Base-by-base conservation (phyloP, 2,888 invertebrate genomes). In the Tetropium fuscum region DNA sequence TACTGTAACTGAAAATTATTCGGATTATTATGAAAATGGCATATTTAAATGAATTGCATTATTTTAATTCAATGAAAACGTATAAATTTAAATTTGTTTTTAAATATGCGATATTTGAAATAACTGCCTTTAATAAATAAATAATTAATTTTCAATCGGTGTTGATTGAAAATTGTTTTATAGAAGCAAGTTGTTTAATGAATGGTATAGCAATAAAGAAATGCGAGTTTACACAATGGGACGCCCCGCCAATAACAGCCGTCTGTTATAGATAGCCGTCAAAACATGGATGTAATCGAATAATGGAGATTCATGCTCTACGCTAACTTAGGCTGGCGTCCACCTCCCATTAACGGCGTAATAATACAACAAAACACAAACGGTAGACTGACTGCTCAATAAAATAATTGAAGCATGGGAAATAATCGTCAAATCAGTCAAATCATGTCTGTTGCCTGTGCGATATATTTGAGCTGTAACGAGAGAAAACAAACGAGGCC, bases 361-460 rank as follows among this genome's bases (percentile, higher is more conserved):
- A 53, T 38, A 41, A 41, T 43, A 19, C 32, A 47, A 53, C 53
- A 58, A 47, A 53, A 53, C 53, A 45, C 41, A 40, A 38, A 53
- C 48, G 40, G 34, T 44, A 22, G 47, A 32, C 47, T 30, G 47
- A 32, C 47, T 32, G 53, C 40, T 56, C 56, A 48, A 60, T 56
- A 56, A 53, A 60, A 56, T 56, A 60, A 60, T 53, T 48, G 55
- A 41, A 43, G 60, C 56, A 43, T 60, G 56, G 40, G 43, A 53
- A 60, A 60, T 60, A 51, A 60, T 56, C 53, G 56, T 53, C 59
- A 47, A 51, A 56, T 40, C 55, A 38, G 48, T 56, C 48, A 47
- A 58, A 48, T 54, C 48, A 54, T 54, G 20, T 59, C 43, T 49
- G 59, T 59, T 59, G 59, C 49, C 59, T 51, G 44, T 25, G 47